Evolutionary conservation across 2,888 invertebrate genomes (phyloP).

Genomic region (Heterodera filipjevi): DNA sequence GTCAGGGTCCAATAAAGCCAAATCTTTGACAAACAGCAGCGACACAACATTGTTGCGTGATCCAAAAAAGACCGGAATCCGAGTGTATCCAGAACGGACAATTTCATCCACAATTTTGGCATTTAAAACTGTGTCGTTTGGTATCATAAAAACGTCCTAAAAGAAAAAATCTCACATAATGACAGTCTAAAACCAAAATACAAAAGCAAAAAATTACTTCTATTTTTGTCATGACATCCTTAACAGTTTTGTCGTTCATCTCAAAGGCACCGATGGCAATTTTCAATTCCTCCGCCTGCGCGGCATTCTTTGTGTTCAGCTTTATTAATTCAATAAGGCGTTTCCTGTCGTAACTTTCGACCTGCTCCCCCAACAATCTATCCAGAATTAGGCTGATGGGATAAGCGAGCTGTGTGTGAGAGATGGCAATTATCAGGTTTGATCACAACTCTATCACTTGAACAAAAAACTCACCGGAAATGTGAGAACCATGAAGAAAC

Average conservation of each 20-base stretch:
- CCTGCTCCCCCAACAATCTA: slow-evolving; percentile 80
- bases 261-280: slow-evolving; percentile 60
- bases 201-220: slow-evolving; percentile 38
- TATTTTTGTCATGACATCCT: slow-evolving; percentile 56
- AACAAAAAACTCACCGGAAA: slow-evolving; percentile 12
- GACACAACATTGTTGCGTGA: slow-evolving; percentile 59
- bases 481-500: slow-evolving; percentile 53
- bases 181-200: too few species aligned
- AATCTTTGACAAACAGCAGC: slow-evolving; percentile 88
- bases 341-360: slow-evolving; percentile 94
- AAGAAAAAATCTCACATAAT: slow-evolving; percentile 7
- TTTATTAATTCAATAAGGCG: slow-evolving; percentile 87
- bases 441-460: neutral
- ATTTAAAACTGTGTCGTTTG: slow-evolving; percentile 80
- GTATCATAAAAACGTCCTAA: slow-evolving; percentile 91
- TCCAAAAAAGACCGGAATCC: slow-evolving; percentile 81
- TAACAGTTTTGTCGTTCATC: slow-evolving; percentile 52
- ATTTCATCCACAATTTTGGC: slow-evolving; percentile 96
- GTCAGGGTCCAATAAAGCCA: slow-evolving; percentile 96
- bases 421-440: neutral
- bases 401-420: slow-evolving; percentile 41
- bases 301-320: slow-evolving; percentile 48
- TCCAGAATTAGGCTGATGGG: slow-evolving; percentile 55
- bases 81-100: slow-evolving; percentile 85
- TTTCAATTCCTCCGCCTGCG: slow-evolving; percentile 54